phyloP scores from a whole-genome alignment of 2,797 vertebrate genomes.

The Vireo griseus region DNA sequence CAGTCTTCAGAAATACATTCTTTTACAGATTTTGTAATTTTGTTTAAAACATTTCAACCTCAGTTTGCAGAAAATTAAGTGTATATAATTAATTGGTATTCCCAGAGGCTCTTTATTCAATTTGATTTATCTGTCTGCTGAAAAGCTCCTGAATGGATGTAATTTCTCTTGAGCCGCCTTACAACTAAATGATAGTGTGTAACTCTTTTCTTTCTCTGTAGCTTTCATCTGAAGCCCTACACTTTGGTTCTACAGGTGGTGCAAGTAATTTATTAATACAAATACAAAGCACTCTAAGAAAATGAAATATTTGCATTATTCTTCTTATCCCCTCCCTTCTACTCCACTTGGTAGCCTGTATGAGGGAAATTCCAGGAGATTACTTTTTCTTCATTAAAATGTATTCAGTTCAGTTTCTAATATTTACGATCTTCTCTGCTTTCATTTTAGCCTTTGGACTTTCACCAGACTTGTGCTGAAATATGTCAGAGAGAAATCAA shows the following conservation, averaged over 20 bases:
- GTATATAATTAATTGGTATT: not conserved
- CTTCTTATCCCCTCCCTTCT: not conserved
- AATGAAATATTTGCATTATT: not conserved
- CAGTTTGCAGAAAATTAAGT: not conserved
- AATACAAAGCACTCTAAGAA: not conserved
- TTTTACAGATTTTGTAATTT: not conserved
- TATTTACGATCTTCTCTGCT: not conserved
- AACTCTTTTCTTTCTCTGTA: not conserved
- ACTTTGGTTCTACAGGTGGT: not conserved
- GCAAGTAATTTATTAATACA: not conserved
- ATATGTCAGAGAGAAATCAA: not conserved
- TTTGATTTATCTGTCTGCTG: not conserved
- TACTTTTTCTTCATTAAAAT: not conserved
- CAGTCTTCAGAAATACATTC: not conserved
- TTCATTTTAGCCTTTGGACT: not conserved
- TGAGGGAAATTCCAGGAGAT: not conserved
- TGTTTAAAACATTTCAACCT: not conserved
- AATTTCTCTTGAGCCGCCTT: not conserved
- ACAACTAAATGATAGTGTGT: not conserved
- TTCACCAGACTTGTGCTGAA: not conserved
- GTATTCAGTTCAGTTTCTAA: not conserved
- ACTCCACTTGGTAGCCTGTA: not conserved
- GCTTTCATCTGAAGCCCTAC: not conserved
- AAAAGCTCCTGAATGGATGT: not conserved
- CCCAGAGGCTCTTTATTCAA: not conserved